Evolutionary conservation across 92 coral and sea anemone species (phyloP).

Genomic region (Galaxea fascicularis): DNA sequence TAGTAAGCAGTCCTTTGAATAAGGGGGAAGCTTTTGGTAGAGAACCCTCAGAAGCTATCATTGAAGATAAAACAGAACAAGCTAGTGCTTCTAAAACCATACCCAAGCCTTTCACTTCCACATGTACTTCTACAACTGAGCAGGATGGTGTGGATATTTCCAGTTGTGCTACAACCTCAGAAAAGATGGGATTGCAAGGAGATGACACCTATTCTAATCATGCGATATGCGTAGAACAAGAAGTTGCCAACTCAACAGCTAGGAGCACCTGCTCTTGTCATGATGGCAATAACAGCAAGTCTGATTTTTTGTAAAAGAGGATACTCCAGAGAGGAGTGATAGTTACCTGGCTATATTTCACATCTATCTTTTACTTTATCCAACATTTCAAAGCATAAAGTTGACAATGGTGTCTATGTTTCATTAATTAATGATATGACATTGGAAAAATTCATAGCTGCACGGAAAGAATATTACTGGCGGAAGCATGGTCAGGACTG

Average conservation of each 20-base stretch:
- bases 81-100: neutral
- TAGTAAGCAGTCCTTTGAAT: neutral
- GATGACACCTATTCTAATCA: neutral
- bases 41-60: neutral
- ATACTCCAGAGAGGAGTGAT: too few species aligned
- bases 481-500: conserved; percentile 3
- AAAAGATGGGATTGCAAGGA: neutral
- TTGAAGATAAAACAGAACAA: neutral
- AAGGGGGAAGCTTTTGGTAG: neutral
- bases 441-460: too few species aligned
- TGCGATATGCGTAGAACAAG: neutral
- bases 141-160: neutral
- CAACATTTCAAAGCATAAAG: too few species aligned
- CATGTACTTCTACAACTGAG: neutral
- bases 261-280: neutral
- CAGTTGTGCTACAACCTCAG: neutral
- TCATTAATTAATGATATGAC: too few species aligned
- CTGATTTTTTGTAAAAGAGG: too few species aligned
- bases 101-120: neutral
- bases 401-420: too few species aligned
- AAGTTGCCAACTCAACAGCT: neutral
- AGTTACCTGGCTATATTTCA: too few species aligned
- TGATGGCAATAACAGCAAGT: too few species aligned
- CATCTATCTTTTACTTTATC: too few species aligned
- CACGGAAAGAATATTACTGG: too few species aligned